Evolutionary conservation across 2,113 vertebrate genomes (phyloP), one percentile per base, ranked within the genome.

Genomic region (Corydoras sp.): DNA sequence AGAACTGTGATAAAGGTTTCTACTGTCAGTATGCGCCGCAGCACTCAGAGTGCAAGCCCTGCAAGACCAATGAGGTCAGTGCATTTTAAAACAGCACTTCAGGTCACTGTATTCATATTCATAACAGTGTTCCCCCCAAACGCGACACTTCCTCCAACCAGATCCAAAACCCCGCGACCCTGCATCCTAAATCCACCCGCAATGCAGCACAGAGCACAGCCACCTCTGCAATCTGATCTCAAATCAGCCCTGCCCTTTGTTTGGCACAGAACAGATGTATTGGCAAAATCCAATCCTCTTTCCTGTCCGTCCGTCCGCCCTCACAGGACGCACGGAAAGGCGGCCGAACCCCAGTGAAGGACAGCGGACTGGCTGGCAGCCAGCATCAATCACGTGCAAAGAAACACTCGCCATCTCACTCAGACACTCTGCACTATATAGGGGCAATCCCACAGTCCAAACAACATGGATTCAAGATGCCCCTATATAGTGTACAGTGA

Each of bases 1-100:
- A 94, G 72, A 93, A 97, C 84, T 98, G 95, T 24, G 90, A 89
- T 14, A 82, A 80, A 5, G 88, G 87, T 61, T 88, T 74, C 8
- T 98, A 92, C 0, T 99, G 96, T 78, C 86, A 90, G 32, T 85
- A 89, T 59, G 84, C 90, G 62, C 81, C 79, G 32, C 86, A 87
- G 0, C 83, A 83, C 54, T 93, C 95, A 65, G 90, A 74, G 58
- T 99, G 94, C 76, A 86, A 90, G 77, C 87, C 77, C 0, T 98
- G 95, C 82, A 93, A 92, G 12, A 82, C 85, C 1, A 85, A 91
- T 62, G 80, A 79, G 43, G 96, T 96, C 80, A 87, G 92, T 82
- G 12, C 54, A 4, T 56, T 56, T 14, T 7, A 14, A 7, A 56
- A 13, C 3, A 8, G 35, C 35, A 13, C 10, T 10, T 62, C 24